Evolutionary conservation across 2,797 vertebrate genomes (phyloP).

Genomic region (Oryzias dopingdopingensis): DNA sequence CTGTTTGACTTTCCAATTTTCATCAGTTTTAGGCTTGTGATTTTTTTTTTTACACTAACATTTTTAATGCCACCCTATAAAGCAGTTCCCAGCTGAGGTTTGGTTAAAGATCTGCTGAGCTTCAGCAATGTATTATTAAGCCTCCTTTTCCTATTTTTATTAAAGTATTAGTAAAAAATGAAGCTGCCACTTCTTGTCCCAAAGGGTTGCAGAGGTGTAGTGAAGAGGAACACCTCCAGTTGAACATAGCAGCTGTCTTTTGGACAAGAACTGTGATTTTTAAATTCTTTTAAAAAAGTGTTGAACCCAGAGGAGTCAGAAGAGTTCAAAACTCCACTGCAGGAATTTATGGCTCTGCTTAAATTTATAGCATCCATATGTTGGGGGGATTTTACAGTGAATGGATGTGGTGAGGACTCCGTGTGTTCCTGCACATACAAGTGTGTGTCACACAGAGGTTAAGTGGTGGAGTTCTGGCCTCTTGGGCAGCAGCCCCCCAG

Average conservation of each 20-base stretch:
- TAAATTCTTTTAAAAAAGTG: conserved; percentile 23
- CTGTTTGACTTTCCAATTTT: conserved; percentile 23
- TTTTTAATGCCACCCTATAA: conserved; percentile 1
- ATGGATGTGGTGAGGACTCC: conserved; percentile 29
- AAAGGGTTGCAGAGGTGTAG: conserved; percentile 4
- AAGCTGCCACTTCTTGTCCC: conserved; percentile 9
- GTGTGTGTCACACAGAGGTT: conserved; percentile 48
- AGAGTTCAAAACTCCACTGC: conserved; percentile 31
- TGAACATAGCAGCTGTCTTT: conserved; percentile 48
- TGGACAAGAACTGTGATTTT: conserved; percentile 40
- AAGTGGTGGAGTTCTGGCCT: conserved; percentile 64
- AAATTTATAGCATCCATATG: conserved; percentile 67
- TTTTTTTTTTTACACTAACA: conserved; percentile 7
- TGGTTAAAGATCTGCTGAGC: not conserved
- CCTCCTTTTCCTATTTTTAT: conserved; percentile 3
- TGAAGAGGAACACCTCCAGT: not conserved
- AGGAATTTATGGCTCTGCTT: conserved; percentile 60
- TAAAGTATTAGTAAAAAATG: conserved; percentile 1
- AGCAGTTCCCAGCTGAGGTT: conserved; percentile 1
- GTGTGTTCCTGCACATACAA: conserved; percentile 15
- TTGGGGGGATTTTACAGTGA: conserved; percentile 37
- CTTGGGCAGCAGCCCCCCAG: conserved; percentile 41
- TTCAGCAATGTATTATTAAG: no score
- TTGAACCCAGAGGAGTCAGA: conserved; percentile 45
- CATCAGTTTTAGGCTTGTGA: conserved; percentile 5